Conservation (phyloP, 2,797 vertebrate genomes). For the Alectoris magna region DNA sequence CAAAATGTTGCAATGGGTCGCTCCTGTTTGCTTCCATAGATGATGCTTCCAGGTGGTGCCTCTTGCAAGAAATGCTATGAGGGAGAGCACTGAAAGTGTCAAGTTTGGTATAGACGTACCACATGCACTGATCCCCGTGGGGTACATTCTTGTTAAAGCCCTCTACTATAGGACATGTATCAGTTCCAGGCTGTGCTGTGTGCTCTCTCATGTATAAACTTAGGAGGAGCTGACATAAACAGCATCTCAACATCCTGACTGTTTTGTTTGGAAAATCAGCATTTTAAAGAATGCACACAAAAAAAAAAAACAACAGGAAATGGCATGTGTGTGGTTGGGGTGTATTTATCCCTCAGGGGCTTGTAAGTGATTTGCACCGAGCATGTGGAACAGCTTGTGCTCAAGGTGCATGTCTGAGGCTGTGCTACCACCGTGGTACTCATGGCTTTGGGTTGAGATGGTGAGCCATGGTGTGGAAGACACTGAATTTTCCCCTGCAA, state of each 20-base stretch:
- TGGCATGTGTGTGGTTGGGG: background rate
- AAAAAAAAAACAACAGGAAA: background rate
- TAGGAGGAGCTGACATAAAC: background rate
- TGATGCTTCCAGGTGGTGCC: background rate
- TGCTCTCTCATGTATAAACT: background rate
- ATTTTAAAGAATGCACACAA: background rate
- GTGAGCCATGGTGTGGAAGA: background rate
- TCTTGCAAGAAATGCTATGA: background rate
- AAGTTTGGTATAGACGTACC: background rate
- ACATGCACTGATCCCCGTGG: background rate
- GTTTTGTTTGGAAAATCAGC: background rate
- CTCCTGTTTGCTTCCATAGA: background rate
- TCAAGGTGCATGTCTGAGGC: background rate
- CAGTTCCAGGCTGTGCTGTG: rapidly evolving
- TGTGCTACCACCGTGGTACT: background rate
- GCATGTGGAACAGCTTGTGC: background rate
- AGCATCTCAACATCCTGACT: rapidly evolving
- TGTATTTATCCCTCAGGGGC: background rate
- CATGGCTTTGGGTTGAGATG: background rate
- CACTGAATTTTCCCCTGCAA: background rate
- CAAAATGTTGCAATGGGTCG: background rate
- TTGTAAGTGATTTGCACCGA: background rate
- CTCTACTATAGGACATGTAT: background rate
- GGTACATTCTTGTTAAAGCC: background rate
- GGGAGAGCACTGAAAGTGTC: background rate